These are phyloP conservation scores for Psephotus haematonotus DNA, from an alignment of 2,113 vertebrate genomes.

Conservation along the genomic window DNA sequence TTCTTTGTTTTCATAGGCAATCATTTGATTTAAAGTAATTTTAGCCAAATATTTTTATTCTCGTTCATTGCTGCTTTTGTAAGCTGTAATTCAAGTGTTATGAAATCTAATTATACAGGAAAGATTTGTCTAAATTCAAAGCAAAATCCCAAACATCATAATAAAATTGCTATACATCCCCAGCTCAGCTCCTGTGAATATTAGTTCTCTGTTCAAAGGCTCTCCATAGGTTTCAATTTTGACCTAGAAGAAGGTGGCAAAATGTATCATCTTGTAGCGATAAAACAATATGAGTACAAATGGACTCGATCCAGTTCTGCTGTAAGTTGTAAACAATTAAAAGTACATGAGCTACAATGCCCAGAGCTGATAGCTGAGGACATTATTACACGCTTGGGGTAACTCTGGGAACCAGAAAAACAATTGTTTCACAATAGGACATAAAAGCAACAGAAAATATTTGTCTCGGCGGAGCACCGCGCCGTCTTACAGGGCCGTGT, in stretches of 20 bases:
- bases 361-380: slow-evolving; percentile 67
- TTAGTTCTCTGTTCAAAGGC: slow-evolving; percentile 71
- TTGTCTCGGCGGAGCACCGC: slow-evolving; percentile 55
- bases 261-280: slow-evolving; percentile 71
- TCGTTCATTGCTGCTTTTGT: slow-evolving; percentile 64
- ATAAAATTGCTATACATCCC: slow-evolving; percentile 72
- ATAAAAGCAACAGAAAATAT: slow-evolving; percentile 71
- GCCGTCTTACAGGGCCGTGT: slow-evolving; percentile 46
- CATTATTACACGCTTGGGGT: slow-evolving; percentile 70
- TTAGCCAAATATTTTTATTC: slow-evolving; percentile 59
- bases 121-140: slow-evolving; percentile 74
- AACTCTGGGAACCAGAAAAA: slow-evolving; percentile 67
- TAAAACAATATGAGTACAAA: slow-evolving; percentile 70
- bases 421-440: slow-evolving; percentile 74
- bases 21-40: slow-evolving; percentile 67
- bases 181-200: slow-evolving; percentile 73
- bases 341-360: slow-evolving; percentile 73
- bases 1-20: slow-evolving; percentile 46
- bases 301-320: slow-evolving; percentile 69
- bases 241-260: slow-evolving; percentile 75
- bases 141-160: slow-evolving; percentile 73
- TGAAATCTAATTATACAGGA: slow-evolving; percentile 72
- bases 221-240: slow-evolving; percentile 74
- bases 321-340: slow-evolving; percentile 75
- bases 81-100: slow-evolving; percentile 67